Base-by-base conservation (phyloP, 2,888 invertebrate species). In the Mythimna vitellina region DNA sequence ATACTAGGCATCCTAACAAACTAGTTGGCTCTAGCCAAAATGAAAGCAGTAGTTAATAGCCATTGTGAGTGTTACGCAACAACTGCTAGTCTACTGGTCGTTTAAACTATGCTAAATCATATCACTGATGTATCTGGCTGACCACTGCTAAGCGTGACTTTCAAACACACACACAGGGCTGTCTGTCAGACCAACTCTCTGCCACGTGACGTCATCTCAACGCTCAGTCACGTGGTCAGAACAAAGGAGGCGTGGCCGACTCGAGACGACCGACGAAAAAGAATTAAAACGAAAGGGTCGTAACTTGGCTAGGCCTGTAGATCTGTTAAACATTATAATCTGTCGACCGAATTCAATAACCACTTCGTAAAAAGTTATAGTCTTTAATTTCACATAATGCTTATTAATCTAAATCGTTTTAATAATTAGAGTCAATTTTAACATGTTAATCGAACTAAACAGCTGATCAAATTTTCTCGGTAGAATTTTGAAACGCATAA, bases 401-500 rank as follows among this genome's bases (percentile, higher is more conserved):
- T 25, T 60, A 49, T 38, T 22, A 29, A 64, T 64, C 53, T 25
- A 17, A 3, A 58, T 35, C 25, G n/a, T 35, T 25, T n/a, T 7
- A 25, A 1, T 58, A 29, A 80, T 53, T 38, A 29, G 2, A 63
- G 53, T 60, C 64, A 74, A 76, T n/a, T n/a, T 63, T 53, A 49
- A 80, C 29, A 58, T 80, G 29, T 32, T 63, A 53, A 42, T 64
- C 17, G 17, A 22, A 10, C 42, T 42, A 14, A 42, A 51, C 25
- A 25, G 17, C 67, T 67, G 12, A 12, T 46, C 20, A 17, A 7
- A 17, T 46, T 46, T 46, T 46, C 17, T 46, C 20, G 6, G 20
- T 46, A 46, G 17, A 5, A 49, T 76, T 76, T 64, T 17, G 60
- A n/a, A 77, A 81, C 17, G 46, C 46, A 46, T 38, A 25, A n/a